Percentiles rank a stretch among this genome's conserved stretches.
Conservation (phyloP, 2,113 vertebrate species). For the Alces alces region DNA sequence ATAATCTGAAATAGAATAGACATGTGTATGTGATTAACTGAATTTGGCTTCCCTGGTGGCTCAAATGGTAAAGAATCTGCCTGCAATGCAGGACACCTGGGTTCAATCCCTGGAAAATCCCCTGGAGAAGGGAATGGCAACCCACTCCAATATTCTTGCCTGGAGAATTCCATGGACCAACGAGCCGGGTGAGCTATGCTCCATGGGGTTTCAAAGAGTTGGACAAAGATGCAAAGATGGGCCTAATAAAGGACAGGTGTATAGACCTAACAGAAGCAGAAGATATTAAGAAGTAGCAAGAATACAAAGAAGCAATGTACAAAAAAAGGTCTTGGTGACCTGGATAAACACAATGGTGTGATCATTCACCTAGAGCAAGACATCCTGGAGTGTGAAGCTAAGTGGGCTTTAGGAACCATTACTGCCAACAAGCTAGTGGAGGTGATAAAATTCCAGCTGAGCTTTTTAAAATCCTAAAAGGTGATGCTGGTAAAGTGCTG, state of each 20-base stretch:
- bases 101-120: background rate
- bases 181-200: background rate
- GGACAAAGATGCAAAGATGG: background rate
- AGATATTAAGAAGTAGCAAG: background rate
- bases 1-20: background rate
- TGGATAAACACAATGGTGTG: background rate
- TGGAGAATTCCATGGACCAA: background rate
- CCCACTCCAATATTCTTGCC: background rate
- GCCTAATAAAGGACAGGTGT: background rate
- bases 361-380: background rate
- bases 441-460: background rate
- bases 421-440: background rate
- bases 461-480: background rate
- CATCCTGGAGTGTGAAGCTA: background rate
- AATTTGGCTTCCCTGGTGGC: background rate
- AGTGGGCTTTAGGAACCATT: background rate
- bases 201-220: background rate
- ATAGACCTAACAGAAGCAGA: background rate
- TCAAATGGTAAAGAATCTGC: background rate
- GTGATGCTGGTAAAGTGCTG: background rate
- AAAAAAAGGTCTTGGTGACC: background rate
- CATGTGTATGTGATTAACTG: background rate
- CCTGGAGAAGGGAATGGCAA: background rate
- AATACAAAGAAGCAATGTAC: background rate
- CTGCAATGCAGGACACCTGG: background rate